Evolutionary conservation across 2,797 vertebrate genomes (phyloP).

Genomic region (Acrossocheilus fasciatus): DNA sequence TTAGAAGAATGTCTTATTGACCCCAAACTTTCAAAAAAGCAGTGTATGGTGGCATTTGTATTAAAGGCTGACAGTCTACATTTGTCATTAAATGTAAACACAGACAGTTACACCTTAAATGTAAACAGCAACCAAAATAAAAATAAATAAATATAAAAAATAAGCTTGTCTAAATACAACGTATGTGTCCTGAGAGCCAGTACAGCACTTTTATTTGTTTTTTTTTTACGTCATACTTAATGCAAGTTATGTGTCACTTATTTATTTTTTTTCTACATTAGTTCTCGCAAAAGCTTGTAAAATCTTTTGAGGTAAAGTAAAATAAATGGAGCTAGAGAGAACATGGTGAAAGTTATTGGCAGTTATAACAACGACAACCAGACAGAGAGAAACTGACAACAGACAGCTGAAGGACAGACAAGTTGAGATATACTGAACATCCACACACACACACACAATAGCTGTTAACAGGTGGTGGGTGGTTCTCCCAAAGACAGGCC

Average conservation of each 20-base stretch:
- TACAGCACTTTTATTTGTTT: not conserved
- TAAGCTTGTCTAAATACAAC: not conserved
- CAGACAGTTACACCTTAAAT: no score
- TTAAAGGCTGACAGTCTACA: not conserved
- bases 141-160: not conserved
- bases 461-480: constrained; percentile 44
- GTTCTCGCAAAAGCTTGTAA: not conserved
- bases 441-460: constrained; percentile 10
- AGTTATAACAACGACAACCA: not conserved
- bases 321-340: not conserved
- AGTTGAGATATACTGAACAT: constrained; percentile 34
- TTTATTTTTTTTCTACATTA: not conserved
- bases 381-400: constrained; percentile 23
- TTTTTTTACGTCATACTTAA: not conserved
- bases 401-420: constrained; percentile 40
- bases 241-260: not conserved
- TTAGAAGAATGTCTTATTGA: not conserved
- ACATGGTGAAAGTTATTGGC: constrained; percentile 2
- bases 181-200: not conserved
- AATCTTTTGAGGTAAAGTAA: not conserved
- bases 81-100: not conserved
- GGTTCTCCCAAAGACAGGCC: constrained; percentile 44
- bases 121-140: not conserved
- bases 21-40: not conserved
- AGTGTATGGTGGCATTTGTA: not conserved